These are phyloP conservation scores for Athalia rosae DNA, from an alignment of 2,888 invertebrate genomes.

Conservation along the genomic window DNA sequence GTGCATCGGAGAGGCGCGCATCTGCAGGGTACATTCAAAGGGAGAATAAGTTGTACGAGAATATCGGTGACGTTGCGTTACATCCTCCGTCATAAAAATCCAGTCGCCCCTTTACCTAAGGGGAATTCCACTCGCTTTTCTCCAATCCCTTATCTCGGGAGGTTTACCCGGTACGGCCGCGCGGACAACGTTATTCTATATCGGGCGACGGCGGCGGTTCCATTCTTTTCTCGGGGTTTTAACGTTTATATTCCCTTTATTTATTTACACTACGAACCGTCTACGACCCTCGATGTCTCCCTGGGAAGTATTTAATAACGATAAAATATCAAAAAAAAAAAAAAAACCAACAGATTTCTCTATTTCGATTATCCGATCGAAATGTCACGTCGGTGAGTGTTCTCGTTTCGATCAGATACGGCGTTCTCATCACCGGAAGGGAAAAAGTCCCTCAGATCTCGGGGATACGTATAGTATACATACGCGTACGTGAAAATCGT, in stretches of 20 bases:
- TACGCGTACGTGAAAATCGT: too few species aligned
- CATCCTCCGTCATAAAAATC: constrained; percentile 36
- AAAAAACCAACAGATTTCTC: not conserved
- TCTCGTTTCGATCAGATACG: too few species aligned
- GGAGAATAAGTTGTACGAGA: not conserved
- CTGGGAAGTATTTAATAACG: too few species aligned
- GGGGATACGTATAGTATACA: too few species aligned
- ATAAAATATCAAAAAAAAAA: too few species aligned
- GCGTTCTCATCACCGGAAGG: too few species aligned
- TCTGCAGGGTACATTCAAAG: constrained; percentile 35
- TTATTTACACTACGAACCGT: constrained; percentile 8
- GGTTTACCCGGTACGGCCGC: constrained; percentile 7
- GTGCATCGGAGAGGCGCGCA: not conserved
- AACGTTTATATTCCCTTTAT: constrained; percentile 4
- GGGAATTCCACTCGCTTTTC: not conserved
- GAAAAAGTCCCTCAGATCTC: too few species aligned
- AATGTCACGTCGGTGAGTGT: too few species aligned
- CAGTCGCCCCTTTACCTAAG: constrained; percentile 3
- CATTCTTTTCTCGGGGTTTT: constrained; percentile 32
- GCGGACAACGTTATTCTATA: constrained; percentile 24
- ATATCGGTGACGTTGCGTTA: not conserved
- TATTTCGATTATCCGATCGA: constrained; percentile 22
- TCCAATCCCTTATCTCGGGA: constrained; percentile 21
- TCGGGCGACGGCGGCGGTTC: too few species aligned
- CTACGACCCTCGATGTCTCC: not conserved